Base-by-base conservation (phyloP, 2,888 invertebrate genomes). In the Tachystola acroxantha region DNA sequence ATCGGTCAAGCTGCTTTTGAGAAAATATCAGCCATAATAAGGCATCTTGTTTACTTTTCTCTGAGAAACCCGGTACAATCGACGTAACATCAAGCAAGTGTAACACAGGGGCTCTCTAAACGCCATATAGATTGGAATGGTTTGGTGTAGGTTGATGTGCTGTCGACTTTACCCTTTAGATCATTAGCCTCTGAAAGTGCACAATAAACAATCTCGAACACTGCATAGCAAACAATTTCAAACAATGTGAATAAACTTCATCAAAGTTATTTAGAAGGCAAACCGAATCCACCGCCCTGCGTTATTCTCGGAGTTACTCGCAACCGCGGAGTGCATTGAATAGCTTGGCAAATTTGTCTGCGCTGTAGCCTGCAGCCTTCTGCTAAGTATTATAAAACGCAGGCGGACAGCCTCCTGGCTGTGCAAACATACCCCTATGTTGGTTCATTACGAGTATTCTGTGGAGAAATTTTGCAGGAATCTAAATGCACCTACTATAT, bases 301-400 rank as follows among this genome's bases (percentile, higher is more conserved):
- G 50, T 57, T 50, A 48, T 48, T 53, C 49, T 44, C 51, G 54
- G 35, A 43, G 46, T 54, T 42, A 47, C 50, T 47, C 46, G 45
- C 47, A 43, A 42, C 44, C 38, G 44, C 46, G 41, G 46, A 51
- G 52, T 50, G 57, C 60, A 60, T 55, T 66, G 53, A 64, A 67
- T 63, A 43, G 61, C 53, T 68, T 50, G 50, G 62, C 53, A 68
- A 69, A 71, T 65, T 71, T 67, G 56, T 57, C 47, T 47, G 39
- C 48, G 40, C 55, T 53, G 43, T 46, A 33, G 33, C 38, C 42
- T 36, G n/a, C n/a, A n/a, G n/a, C n/a, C n/a, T n/a, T n/a, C n/a
- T n/a, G n/a, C 43, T 50, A 45, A 47, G 48, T 50, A 51, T 57
- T 54, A 60, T 52, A 54, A 56, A 65, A 61, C 57, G 53, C 53